phyloP scores from a whole-genome alignment of 2,797 vertebrate species.

The Sandelia bainsii region DNA sequence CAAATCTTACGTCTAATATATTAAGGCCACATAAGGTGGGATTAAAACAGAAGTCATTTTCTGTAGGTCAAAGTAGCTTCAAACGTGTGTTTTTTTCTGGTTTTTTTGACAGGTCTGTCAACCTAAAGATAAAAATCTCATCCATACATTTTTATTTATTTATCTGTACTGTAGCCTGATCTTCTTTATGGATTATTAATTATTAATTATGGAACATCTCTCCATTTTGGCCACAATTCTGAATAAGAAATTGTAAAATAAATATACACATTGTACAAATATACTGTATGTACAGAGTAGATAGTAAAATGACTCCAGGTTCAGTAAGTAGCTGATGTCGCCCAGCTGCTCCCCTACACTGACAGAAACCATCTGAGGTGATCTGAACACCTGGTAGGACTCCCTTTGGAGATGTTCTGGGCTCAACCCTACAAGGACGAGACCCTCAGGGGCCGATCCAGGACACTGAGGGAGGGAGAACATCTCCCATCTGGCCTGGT shows the following conservation, averaged over 20 bases:
- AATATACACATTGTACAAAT: background rate
- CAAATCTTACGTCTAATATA: too few relatives aligned
- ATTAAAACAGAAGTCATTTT: background rate
- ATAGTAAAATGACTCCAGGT: background rate
- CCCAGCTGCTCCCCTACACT: background rate
- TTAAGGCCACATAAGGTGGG: too few relatives aligned
- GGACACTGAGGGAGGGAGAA: background rate
- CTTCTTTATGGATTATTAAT: too few relatives aligned
- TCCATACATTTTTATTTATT: too few relatives aligned
- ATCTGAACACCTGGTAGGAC: slow-evolving; percentile 5
- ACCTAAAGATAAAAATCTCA: too few relatives aligned
- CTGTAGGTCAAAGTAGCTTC: background rate
- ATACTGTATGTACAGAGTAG: too few relatives aligned
- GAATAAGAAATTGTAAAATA: too few relatives aligned
- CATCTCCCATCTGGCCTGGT: slow-evolving; percentile 18
- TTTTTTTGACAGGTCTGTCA: too few relatives aligned
- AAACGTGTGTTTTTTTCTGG: too few relatives aligned
- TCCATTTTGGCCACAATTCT: too few relatives aligned
- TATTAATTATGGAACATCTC: too few relatives aligned
- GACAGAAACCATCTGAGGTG: slow-evolving; percentile 1
- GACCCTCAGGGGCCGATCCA: background rate
- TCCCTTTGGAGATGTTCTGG: slow-evolving; percentile 18
- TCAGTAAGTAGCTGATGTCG: background rate
- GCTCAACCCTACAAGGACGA: slow-evolving; percentile 8
- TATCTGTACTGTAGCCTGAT: too few relatives aligned